Evolutionary conservation across 2,797 vertebrate species (phyloP).

Genomic region (Phylloscopus collybita): DNA sequence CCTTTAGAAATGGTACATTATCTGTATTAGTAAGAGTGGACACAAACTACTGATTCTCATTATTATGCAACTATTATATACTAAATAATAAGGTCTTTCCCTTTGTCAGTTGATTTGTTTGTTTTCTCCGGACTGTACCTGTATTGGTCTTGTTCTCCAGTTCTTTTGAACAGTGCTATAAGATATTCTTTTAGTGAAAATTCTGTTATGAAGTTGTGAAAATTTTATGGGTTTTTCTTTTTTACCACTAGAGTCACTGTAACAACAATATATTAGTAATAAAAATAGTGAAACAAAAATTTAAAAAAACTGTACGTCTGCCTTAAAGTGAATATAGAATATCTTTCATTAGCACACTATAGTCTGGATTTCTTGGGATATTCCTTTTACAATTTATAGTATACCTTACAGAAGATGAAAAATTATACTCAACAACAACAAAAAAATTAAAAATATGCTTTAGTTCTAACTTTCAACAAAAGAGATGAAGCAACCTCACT

Average conservation of each 20-base stretch:
- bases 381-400: background rate
- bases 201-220: background rate
- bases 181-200: background rate
- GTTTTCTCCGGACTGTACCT: background rate
- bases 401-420: background rate
- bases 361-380: background rate
- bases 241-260: background rate
- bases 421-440: background rate
- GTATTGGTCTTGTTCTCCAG: background rate
- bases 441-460: background rate
- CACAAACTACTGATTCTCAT: background rate
- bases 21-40: background rate
- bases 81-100: background rate
- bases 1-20: background rate
- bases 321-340: background rate
- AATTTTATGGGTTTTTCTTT: fast-evolving
- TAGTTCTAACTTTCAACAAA: background rate
- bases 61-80: background rate
- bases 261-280: background rate
- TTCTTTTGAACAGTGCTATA: background rate
- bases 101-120: background rate
- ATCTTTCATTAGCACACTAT: background rate
- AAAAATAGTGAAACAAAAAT: background rate
- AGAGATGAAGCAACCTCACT: background rate
- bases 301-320: background rate